A percentile compares a stretch with the other conserved stretches of the same genome.
Evolutionary conservation across 2,888 invertebrate species (phyloP).

Genomic region (Nymphalis polychloros): DNA sequence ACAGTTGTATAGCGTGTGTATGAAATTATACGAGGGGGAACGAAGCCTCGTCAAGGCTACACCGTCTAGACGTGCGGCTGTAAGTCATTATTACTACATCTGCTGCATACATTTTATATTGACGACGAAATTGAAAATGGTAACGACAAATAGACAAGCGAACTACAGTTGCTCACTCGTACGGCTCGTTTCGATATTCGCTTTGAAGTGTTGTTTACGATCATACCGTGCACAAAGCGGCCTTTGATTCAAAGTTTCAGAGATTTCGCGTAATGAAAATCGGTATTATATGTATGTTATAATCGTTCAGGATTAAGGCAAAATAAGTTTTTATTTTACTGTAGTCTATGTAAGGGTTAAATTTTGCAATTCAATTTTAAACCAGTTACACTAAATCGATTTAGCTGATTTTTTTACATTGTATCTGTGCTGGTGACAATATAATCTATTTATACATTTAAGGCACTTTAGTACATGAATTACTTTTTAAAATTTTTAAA

Average conservation of each 20-base stretch:
- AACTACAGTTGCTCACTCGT: not conserved
- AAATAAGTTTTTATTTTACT: too few relatives aligned
- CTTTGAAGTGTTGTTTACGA: not conserved
- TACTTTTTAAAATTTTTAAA: too few relatives aligned
- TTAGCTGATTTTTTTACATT: too few relatives aligned
- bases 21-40: constrained; percentile 35
- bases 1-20: constrained; percentile 25
- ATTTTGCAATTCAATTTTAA: too few relatives aligned
- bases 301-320: too few relatives aligned
- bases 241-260: not conserved
- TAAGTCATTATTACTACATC: constrained; percentile 27
- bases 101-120: constrained; percentile 27
- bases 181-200: not conserved
- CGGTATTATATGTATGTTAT: not conserved
- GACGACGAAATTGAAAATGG: constrained; percentile 20
- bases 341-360: too few relatives aligned
- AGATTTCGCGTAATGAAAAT: not conserved
- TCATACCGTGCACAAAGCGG: not conserved
- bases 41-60: constrained; percentile 45
- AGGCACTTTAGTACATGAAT: too few relatives aligned
- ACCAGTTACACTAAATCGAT: too few relatives aligned
- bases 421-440: too few relatives aligned
- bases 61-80: constrained; percentile 42
- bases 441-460: too few relatives aligned
- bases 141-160: not conserved